Percentiles rank a stretch among this genome's conserved stretches.
Evolutionary conservation across 2,888 invertebrate species (phyloP).

Genomic region (Drosophila diplacantha): DNA sequence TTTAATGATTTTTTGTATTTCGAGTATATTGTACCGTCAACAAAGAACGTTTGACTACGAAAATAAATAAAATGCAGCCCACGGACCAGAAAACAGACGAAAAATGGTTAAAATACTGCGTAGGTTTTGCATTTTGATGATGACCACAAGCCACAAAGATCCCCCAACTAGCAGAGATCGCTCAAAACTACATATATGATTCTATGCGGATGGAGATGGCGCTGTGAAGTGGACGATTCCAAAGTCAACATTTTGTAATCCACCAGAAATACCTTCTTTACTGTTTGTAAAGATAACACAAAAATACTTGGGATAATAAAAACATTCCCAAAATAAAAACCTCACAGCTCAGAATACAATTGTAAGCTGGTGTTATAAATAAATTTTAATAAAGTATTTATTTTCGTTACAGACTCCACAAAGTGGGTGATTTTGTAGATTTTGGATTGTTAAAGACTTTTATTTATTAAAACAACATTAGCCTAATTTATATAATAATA

Average conservation of each 20-base stretch:
- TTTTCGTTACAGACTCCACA: neutral
- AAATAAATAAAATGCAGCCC: slow-evolving; percentile 59
- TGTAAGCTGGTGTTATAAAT: neutral
- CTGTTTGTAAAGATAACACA: slow-evolving; percentile 7
- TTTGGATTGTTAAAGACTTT: neutral
- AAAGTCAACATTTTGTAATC: slow-evolving; percentile 11
- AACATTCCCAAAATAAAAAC: slow-evolving; percentile 7
- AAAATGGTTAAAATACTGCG: slow-evolving; percentile 45
- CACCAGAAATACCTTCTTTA: slow-evolving; percentile 8
- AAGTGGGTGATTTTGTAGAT: slow-evolving; percentile 1
- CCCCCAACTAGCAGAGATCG: slow-evolving; percentile 19
- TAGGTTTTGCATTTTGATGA: slow-evolving; percentile 64
- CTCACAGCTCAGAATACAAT: neutral
- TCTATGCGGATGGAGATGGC: slow-evolving; percentile 10
- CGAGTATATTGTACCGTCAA: slow-evolving; percentile 31
- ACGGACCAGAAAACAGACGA: slow-evolving; percentile 37
- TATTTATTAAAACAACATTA: neutral
- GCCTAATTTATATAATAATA: neutral
- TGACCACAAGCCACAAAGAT: slow-evolving; percentile 46
- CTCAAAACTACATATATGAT: slow-evolving; percentile 11
- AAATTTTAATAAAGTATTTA: neutral
- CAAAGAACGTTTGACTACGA: slow-evolving; percentile 67
- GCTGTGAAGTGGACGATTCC: slow-evolving; percentile 7
- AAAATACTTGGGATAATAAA: slow-evolving; percentile 1
- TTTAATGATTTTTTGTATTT: slow-evolving; percentile 46